These are phyloP conservation scores for Clarias macrocephalus DNA, from an alignment of 2,113 vertebrate species.

Conservation along the genomic window DNA sequence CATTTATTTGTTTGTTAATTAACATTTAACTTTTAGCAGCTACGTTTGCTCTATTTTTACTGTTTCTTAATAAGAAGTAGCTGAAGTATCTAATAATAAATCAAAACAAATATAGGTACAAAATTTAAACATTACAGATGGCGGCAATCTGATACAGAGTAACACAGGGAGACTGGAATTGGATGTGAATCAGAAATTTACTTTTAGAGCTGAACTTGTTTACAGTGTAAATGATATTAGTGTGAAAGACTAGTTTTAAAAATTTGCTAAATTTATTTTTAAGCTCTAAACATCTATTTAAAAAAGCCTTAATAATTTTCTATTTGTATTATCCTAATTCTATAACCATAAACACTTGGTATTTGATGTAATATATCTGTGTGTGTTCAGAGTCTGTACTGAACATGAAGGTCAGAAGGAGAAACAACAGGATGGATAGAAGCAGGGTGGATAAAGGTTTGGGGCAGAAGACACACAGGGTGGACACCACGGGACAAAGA, in stretches of 20 bases:
- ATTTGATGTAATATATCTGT: too few species aligned
- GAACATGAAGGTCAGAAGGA: background rate
- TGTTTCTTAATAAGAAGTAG: background rate
- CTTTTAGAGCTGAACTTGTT: background rate
- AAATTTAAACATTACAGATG: background rate
- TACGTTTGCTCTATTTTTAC: background rate
- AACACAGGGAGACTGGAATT: background rate
- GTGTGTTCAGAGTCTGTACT: background rate
- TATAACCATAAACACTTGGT: background rate
- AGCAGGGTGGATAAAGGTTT: background rate
- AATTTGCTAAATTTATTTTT: background rate
- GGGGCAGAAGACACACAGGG: background rate
- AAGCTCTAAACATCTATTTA: background rate
- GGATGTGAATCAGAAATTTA: background rate
- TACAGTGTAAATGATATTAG: background rate
- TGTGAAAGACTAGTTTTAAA: background rate
- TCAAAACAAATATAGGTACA: background rate
- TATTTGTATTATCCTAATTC: background rate
- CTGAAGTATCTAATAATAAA: background rate
- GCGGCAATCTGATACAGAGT: background rate
- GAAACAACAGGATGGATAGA: background rate
- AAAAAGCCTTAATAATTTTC: too few species aligned
- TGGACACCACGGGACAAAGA: background rate
- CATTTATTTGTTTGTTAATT: too few species aligned
- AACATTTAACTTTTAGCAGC: too few species aligned